Base-by-base conservation (phyloP, 2,888 invertebrate genomes). In the Habrosyne pyritoides region DNA sequence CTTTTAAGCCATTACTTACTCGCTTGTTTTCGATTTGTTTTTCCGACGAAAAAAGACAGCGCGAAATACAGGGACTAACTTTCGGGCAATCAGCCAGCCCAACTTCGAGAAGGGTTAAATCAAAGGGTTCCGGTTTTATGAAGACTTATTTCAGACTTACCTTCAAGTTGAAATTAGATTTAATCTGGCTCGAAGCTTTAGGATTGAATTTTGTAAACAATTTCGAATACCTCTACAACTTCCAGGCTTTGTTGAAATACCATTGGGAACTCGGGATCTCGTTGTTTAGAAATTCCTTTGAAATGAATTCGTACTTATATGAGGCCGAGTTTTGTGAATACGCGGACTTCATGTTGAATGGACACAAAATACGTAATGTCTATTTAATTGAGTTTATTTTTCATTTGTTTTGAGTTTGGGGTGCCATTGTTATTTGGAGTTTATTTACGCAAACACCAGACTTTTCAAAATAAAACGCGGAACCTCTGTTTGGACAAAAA, bases 121-220 rank as follows among this genome's bases (percentile, higher is more conserved):
- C 91, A 91, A 92, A 91, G 91, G 90, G 91, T 88, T 89, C 88
- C 87, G 87, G 89, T 92, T 91, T 91, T 91, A 91, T 91, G 90
- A 91, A 91, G 91, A 91, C 91, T 92, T 91, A 91, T 92, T 91
- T 91, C 86, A 89, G 91, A 90, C 91, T 92, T 92, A 91, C 91
- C 91, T 90, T 87, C 81, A 87, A 91, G 89, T 92, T 91, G 88
- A 91, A 91, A 92, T 92, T 92, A 91, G 91, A 92, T 92, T 92
- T 91, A 91, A 91, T 91, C 92, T 87, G 91, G 85, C 89, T 86
- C 89, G 88, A 84, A 90, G 91, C 89, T 91, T 89, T 87, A 88
- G 90, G 91, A 91, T 91, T 92, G 91, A 91, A 91, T 91, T 92
- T 91, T 91, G 91, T 91, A 90, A 91, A 92, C 91, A 92, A 92